Base-by-base conservation (phyloP, 2,113 vertebrate genomes). In the Pheucticus melanocephalus region DNA sequence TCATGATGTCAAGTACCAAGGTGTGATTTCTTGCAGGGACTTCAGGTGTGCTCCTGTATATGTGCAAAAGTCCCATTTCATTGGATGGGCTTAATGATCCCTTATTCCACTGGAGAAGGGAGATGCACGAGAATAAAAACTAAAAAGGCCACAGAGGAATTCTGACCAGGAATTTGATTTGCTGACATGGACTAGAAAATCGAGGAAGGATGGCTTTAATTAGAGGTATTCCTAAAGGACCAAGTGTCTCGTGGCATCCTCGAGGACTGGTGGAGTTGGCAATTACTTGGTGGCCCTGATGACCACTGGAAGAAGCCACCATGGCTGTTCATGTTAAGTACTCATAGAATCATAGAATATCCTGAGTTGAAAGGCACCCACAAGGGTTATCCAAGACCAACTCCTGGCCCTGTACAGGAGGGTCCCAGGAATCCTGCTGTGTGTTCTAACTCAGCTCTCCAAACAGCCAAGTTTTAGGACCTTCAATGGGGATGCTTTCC, bases 31-130 rank as follows among this genome's bases (percentile, higher is more conserved):
- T 93, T 76, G 61, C 64, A 85, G 86, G 88, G 69, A 39, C 48
- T 95, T 90, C 90, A 90, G 88, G 72, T 66, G 61, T 44, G 54
- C 80, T 88, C 69, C 54, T 81, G 3, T 60, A 3, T n/a, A 68
- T 54, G 82, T 94, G 69, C 37, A 3, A 86, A 97, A 92, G 70
- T 80, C 86, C 93, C 65, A 30, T 96, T 97, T 94, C 88, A 78
- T 93, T 91, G 84, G 70, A 30, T 15, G 60, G 80, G 86, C 92
- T 97, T 73, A 89, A 94, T 89, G 88, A 89, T 90, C 24, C 2
- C 63, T 72, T 71, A 44, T 83, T 85, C 84, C 76, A 27, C 42
- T 4, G 23, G 90, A 86, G 85, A 69, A 89, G 65, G 65, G 56
- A 91, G 70, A 66, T 65, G 82, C 80, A 86, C 84, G 50, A 79